Evolutionary conservation across 2,888 invertebrate species (phyloP).

Genomic region (Ditula angustiorana): DNA sequence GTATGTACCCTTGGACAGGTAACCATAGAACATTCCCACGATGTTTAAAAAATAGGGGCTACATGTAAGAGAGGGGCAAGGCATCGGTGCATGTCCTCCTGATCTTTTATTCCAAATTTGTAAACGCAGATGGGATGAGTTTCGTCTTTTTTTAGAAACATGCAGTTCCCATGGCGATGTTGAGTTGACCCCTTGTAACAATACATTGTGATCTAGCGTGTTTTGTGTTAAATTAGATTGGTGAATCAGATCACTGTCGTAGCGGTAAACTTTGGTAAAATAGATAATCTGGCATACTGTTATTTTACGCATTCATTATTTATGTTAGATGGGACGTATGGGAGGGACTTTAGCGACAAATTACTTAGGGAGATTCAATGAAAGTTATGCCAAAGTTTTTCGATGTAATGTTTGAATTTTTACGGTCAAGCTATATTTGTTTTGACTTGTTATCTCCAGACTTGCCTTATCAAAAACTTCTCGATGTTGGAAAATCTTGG

Average conservation of each 20-base stretch:
- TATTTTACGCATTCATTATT: no score
- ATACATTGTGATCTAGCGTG: constrained; percentile 23
- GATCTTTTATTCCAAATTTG: constrained; percentile 57
- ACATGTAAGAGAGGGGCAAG: constrained; percentile 69
- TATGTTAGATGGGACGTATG: no score
- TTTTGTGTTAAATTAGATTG: neutral
- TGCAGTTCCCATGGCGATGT: constrained; percentile 41
- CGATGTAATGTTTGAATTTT: no score
- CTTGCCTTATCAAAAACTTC: constrained; percentile 12
- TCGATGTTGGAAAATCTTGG: constrained; percentile 6
- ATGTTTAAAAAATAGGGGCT: constrained; percentile 67
- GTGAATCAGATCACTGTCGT: neutral
- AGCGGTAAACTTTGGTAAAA: neutral
- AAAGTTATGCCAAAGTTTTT: no score
- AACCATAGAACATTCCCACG: constrained; percentile 73
- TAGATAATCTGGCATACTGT: neutral
- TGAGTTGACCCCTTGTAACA: constrained; percentile 39
- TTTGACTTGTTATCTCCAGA: neutral
- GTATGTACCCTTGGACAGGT: constrained; percentile 65
- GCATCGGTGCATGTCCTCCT: constrained; percentile 66
- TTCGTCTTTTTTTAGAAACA: constrained; percentile 38
- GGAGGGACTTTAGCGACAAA: no score
- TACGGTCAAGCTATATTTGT: no score
- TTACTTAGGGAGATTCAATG: no score
- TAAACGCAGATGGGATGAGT: constrained; percentile 45